Conservation (phyloP, 1,140 invertebrate species). For the Heliconius hermathena region DNA sequence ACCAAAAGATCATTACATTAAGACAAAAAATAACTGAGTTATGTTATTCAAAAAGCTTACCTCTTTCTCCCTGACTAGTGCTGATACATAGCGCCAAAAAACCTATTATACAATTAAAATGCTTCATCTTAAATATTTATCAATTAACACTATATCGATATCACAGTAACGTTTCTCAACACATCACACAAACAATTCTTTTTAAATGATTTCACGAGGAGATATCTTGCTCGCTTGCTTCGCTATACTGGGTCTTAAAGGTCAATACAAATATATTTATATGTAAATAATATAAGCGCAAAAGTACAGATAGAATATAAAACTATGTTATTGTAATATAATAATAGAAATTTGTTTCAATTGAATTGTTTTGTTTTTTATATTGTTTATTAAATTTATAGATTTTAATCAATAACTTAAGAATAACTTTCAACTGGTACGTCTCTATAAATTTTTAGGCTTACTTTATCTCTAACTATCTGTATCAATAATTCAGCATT, state of each 20-base stretch:
- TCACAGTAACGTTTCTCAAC: slow-evolving; percentile 40
- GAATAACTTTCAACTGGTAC: no score
- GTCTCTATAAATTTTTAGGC: no score
- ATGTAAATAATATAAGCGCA: slow-evolving; percentile 38
- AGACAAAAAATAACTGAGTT: no score
- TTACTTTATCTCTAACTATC: no score
- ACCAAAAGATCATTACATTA: no score
- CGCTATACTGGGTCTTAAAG: slow-evolving; percentile 62
- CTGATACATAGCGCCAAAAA: slow-evolving; percentile 35
- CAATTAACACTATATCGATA: slow-evolving; percentile 32
- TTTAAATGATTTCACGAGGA: slow-evolving; percentile 41
- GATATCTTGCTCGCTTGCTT: slow-evolving; percentile 49
- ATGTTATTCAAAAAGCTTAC: slow-evolving; percentile 22
- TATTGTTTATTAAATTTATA: no score
- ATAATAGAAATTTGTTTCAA: not conserved
- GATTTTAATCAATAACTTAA: no score
- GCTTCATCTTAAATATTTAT: slow-evolving; percentile 49
- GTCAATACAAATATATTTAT: slow-evolving; percentile 58
- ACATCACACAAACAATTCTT: slow-evolving; percentile 5
- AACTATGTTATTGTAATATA: not conserved
- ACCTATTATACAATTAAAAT: slow-evolving; percentile 36
- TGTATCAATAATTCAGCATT: no score
- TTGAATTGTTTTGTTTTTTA: not conserved
- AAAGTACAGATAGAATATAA: slow-evolving; percentile 40
- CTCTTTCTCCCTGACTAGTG: slow-evolving; percentile 28